Conservation (phyloP, 2,797 vertebrate species). For the Capromys pilorides region DNA sequence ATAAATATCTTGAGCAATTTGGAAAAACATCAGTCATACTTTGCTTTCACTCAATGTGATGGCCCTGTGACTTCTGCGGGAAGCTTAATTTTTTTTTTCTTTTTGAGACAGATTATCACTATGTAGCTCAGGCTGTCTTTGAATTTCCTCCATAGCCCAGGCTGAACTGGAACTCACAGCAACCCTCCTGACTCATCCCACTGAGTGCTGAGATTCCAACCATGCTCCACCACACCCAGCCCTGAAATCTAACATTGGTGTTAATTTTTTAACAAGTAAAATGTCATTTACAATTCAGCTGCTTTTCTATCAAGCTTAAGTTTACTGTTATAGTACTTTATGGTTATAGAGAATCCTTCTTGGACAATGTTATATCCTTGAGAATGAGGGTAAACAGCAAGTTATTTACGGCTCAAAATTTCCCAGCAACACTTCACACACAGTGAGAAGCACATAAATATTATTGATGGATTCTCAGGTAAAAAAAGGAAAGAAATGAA, state of each 20-base stretch:
- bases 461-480: neutral
- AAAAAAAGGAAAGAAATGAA: slow-evolving; percentile 46
- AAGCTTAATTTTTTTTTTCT: slow-evolving; percentile 16
- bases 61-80: neutral
- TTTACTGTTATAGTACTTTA: neutral
- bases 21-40: neutral
- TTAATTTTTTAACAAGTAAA: slow-evolving; percentile 47
- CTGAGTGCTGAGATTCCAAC: neutral
- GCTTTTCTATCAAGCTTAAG: neutral
- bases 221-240: neutral
- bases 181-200: neutral
- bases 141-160: neutral
- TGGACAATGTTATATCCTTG: neutral
- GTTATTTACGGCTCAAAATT: slow-evolving; percentile 8
- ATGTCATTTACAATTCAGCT: neutral
- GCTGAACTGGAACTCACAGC: neutral
- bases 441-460: slow-evolving; percentile 26
- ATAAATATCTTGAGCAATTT: neutral
- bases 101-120: neutral
- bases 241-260: neutral
- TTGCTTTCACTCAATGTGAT: neutral
- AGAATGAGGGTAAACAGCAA: neutral
- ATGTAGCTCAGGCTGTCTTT: neutral
- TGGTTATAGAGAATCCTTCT: slow-evolving; percentile 8
- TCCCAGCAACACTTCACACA: neutral